Percentiles rank a stretch among this genome's conserved stretches.
Evolutionary conservation across 1,140 invertebrate species (phyloP).

Genomic region (Macrocentrus cingulum): DNA sequence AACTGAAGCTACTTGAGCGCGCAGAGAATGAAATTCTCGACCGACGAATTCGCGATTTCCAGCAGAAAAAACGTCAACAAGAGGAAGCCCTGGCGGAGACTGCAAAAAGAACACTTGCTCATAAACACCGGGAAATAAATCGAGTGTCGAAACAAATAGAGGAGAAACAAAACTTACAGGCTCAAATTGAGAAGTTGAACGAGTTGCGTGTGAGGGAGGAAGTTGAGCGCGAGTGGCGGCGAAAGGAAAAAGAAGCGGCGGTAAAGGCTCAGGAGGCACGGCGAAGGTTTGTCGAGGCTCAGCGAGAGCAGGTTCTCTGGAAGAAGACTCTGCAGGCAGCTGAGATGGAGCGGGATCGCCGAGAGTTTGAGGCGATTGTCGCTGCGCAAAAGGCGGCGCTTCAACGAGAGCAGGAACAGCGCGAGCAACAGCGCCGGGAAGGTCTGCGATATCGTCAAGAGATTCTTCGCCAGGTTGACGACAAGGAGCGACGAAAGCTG

Average conservation of each 20-base stretch:
- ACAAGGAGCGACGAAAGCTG: constrained; percentile 67
- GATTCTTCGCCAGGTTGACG: constrained; percentile 63
- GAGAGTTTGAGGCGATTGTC: constrained; percentile 63
- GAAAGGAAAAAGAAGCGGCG: constrained; percentile 59
- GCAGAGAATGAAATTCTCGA: constrained; percentile 66
- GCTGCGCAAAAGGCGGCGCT: constrained; percentile 51
- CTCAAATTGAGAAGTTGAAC: constrained; percentile 60
- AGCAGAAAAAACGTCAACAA: constrained; percentile 62
- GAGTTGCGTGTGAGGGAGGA: constrained; percentile 61
- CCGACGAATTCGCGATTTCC: constrained; percentile 64
- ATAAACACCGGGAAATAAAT: constrained; percentile 57
- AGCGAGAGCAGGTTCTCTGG: constrained; percentile 58
- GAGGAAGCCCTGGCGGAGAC: constrained; percentile 57
- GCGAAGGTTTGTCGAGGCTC: constrained; percentile 48
- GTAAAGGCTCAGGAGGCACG: constrained; percentile 57
- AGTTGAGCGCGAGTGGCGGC: constrained; percentile 61
- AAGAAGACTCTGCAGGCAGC: constrained; percentile 62
- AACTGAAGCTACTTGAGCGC: constrained; percentile 60
- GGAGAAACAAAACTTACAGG: constrained; percentile 48
- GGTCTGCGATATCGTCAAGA: constrained; percentile 41
- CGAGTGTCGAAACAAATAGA: constrained; percentile 52
- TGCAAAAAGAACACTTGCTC: constrained; percentile 45
- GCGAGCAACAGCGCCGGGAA: constrained; percentile 44
- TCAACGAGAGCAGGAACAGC: constrained; percentile 49
- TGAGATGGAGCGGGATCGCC: constrained; percentile 63